A percentile compares a stretch with the other conserved stretches of the same genome.
Evolutionary conservation across 1,140 invertebrate genomes (phyloP).

Genomic region (Trialeurodes vaporariorum): DNA sequence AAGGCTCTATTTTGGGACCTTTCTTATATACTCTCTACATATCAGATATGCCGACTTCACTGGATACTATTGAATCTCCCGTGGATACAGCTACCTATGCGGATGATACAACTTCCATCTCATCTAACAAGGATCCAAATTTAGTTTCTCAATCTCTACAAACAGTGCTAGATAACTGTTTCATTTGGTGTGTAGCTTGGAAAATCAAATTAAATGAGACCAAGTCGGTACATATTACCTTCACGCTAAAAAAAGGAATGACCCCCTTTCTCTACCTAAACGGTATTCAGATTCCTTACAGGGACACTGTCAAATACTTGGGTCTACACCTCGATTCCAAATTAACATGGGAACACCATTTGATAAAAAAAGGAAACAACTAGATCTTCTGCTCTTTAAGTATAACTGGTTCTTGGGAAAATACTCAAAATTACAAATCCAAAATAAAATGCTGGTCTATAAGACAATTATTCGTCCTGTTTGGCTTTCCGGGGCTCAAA

Average conservation of each 20-base stretch:
- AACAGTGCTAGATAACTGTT: no score
- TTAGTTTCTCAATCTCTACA: no score
- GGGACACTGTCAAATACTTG: constrained; percentile 6
- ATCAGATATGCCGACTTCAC: no score
- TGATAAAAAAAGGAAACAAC: constrained; percentile 7
- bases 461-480: constrained; percentile 27
- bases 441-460: no score
- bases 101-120: no score
- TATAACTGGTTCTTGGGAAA: constrained; percentile 17
- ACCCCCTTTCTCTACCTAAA: not conserved
- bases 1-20: no score
- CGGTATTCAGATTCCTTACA: not conserved
- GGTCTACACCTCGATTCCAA: no score
- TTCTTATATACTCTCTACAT: no score
- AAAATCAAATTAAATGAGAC: not conserved
- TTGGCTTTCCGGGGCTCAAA: constrained; percentile 29
- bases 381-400: constrained; percentile 22
- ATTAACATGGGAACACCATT: constrained; percentile 2
- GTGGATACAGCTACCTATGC: no score
- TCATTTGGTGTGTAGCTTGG: not conserved
- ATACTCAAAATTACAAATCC: constrained; percentile 25
- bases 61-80: no score
- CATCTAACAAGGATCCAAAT: no score
- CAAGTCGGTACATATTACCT: constrained; percentile 9
- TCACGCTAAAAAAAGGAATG: not conserved